Evolutionary conservation across 2,888 invertebrate genomes (phyloP), one percentile per base, ranked within the genome.

Genomic region (Prosopocoilus inquinatus): DNA sequence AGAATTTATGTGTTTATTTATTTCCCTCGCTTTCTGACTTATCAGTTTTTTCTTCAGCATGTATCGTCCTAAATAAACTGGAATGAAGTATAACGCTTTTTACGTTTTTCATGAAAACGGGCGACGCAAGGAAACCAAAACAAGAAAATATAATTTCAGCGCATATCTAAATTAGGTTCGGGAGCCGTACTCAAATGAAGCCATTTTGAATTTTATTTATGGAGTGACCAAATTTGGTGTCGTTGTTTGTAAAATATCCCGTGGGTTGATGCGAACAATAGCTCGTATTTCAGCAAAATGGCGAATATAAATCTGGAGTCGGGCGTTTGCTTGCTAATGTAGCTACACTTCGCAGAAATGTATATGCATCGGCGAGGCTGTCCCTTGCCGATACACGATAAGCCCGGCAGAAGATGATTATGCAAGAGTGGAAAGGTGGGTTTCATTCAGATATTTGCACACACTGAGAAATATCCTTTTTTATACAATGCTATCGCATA

Each of bases 191-290:
- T 65, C 72, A 76, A 77, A 77, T 77, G 76, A 77, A 77, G 77
- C 76, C 77, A 77, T 77, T 77, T 74, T 74, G 75, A 72, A 72
- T 72, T 73, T 73, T 68, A 71, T 77, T 77, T 77, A 77, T 77
- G 72, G 73, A 76, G 76, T 76, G 75, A 72, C 76, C 77, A 72
- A 77, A 77, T 76, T 77, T 76, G 75, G 76, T 75, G 75, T 76
- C 74, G 74, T 70, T 73, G 72, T 73, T 73, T 74, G 75, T 74
- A 74, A 74, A 72, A 72, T 75, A 73, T 67, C 70, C 70, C 71
- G 74, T 75, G 74, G 74, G 74, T 67, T 68, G 75, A 68, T 68
- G 60, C 65, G 66, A 72, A 76, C 76, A 76, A 75, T 75, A 66
- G 74, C 69, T 74, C 75, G 74, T 75, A 75, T 72, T 70, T 76